Percentiles rank a stretch among this genome's conserved stretches.
Evolutionary conservation across 2,888 invertebrate species (phyloP).

Genomic region (Venusia cambrica): DNA sequence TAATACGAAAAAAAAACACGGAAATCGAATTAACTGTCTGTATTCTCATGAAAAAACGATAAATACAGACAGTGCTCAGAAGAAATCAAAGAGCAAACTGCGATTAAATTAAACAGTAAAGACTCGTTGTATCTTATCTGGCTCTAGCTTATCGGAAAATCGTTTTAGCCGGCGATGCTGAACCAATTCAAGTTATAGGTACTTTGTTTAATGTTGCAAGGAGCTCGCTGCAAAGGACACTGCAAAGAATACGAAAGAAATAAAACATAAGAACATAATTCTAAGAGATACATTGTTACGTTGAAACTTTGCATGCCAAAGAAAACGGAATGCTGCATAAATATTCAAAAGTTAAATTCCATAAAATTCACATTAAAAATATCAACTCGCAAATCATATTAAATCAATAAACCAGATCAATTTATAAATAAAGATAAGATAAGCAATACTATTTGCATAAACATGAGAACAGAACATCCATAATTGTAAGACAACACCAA

Average conservation of each 20-base stretch:
- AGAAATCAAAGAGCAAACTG: conserved; percentile 2
- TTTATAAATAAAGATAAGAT: too few relatives aligned
- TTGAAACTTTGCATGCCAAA: too few relatives aligned
- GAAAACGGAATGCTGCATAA: too few relatives aligned
- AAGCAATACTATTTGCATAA: conserved; percentile 30
- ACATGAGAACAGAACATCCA: conserved; percentile 25
- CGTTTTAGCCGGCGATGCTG: conserved; percentile 2
- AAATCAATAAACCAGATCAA: conserved; percentile 6
- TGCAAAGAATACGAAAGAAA: conserved; percentile 12
- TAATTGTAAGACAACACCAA: conserved; percentile 31
- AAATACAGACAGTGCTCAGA: too few relatives aligned
- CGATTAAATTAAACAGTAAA: neutral
- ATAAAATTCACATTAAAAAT: neutral
- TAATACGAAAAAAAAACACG: too few relatives aligned
- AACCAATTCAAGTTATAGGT: conserved; percentile 4
- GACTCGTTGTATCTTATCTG: conserved; percentile 2
- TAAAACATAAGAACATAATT: too few relatives aligned
- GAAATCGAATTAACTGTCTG: too few relatives aligned
- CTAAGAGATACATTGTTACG: too few relatives aligned
- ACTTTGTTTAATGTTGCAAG: neutral
- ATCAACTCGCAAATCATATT: neutral
- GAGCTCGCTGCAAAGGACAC: conserved; percentile 2
- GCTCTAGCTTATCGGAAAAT: conserved; percentile 11
- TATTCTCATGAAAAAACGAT: too few relatives aligned
- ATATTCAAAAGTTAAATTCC: too few relatives aligned